phyloP scores from a whole-genome alignment of 2,113 vertebrate species.

The Fregata magnificens region DNA sequence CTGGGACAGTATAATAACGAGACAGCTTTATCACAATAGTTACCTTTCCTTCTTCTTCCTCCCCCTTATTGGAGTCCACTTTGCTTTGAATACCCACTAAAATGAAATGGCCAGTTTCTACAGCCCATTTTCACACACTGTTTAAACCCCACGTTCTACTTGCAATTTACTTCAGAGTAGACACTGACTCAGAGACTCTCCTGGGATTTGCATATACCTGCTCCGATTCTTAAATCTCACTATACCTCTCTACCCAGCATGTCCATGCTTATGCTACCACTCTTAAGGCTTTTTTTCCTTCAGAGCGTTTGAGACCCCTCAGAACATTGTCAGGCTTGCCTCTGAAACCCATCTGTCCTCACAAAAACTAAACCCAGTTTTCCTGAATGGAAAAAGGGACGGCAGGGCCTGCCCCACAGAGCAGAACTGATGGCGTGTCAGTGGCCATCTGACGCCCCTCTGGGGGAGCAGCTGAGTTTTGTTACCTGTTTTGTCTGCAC shows the following conservation, averaged over 20 bases:
- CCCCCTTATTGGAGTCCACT: not conserved
- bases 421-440: not conserved
- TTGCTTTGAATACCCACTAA: not conserved
- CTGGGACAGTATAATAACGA: not conserved
- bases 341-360: not conserved
- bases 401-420: not conserved
- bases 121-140: not conserved
- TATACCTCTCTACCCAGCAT: not conserved
- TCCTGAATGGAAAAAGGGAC: not conserved
- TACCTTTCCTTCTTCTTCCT: not conserved
- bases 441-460: not conserved
- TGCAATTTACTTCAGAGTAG: not conserved
- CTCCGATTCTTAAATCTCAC: not conserved
- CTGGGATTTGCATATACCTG: not conserved
- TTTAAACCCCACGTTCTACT: not conserved
- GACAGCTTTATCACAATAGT: not conserved
- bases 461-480: not conserved
- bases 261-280: not conserved
- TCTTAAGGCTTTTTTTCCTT: not conserved
- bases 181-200: not conserved
- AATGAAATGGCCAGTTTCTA: not conserved
- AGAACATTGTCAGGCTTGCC: not conserved
- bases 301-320: not conserved
- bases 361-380: not conserved
- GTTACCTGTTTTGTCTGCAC: conserved; percentile 75